Evolutionary conservation across 1,140 invertebrate genomes (phyloP).

Genomic region (Meloidogyne chitwoodi): DNA sequence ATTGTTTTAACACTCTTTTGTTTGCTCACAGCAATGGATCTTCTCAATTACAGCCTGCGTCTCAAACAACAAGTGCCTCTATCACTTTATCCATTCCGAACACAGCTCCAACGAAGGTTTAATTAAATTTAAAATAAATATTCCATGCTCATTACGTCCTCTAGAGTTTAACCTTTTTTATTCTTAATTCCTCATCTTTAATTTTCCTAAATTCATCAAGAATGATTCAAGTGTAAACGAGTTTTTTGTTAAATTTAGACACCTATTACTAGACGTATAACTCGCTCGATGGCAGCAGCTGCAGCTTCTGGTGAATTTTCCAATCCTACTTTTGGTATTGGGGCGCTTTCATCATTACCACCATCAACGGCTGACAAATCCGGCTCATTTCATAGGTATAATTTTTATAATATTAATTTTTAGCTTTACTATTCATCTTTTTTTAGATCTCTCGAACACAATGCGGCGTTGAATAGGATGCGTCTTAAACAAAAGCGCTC

Average conservation of each 20-base stretch:
- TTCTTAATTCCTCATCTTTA: no score
- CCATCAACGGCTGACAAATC: slow-evolving; percentile 13
- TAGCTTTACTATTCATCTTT: neutral
- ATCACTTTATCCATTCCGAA: neutral
- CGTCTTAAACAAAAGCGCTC: slow-evolving; percentile 10
- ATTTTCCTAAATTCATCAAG: no score
- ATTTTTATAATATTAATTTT: no score
- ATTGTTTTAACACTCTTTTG: neutral
- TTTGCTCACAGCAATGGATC: neutral
- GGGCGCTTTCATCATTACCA: slow-evolving; percentile 1
- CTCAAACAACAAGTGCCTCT: neutral
- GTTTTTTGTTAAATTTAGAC: neutral
- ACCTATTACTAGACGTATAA: neutral
- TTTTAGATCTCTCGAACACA: slow-evolving; percentile 7
- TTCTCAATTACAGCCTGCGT: neutral
- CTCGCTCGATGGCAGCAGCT: slow-evolving; percentile 10
- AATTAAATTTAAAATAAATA: neutral
- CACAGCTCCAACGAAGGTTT: neutral
- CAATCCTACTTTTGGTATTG: neutral
- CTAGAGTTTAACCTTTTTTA: no score
- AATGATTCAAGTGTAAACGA: no score
- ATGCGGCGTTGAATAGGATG: slow-evolving; percentile 14
- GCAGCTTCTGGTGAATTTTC: neutral
- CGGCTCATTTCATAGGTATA: neutral
- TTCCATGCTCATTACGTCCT: neutral